Evolutionary conservation across 2,113 vertebrate species (phyloP).

Genomic region (Peromyscus leucopus): DNA sequence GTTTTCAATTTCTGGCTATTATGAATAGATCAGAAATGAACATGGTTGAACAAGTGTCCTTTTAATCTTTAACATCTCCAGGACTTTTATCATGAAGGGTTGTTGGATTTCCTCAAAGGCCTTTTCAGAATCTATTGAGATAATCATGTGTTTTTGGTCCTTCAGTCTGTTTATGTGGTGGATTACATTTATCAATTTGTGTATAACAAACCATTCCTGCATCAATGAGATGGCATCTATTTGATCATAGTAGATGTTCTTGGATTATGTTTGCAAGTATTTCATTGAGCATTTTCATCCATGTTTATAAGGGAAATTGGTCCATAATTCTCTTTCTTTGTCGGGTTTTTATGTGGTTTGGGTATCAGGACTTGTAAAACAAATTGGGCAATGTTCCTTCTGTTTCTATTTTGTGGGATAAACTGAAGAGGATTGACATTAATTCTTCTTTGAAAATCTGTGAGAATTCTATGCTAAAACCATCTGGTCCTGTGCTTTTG

Average conservation of each 20-base stretch:
- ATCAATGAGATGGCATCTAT: not conserved
- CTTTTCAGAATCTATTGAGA: not conserved
- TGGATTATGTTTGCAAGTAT: not conserved
- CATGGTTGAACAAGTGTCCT: not conserved
- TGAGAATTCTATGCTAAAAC: not conserved
- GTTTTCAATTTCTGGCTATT: not conserved
- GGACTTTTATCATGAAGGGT: not conserved
- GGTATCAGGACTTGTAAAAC: not conserved
- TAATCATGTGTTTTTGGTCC: not conserved
- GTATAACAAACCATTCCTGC: not conserved
- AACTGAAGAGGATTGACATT: not conserved
- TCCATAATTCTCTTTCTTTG: not conserved
- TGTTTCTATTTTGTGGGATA: not conserved
- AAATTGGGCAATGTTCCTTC: not conserved
- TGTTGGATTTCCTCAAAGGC: not conserved
- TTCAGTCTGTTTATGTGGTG: not conserved
- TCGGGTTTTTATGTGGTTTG: not conserved
- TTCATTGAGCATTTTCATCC: not conserved
- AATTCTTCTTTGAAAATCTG: not conserved
- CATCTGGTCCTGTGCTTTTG: not conserved
- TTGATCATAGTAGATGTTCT: not conserved
- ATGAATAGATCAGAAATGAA: not conserved
- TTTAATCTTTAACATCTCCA: not conserved
- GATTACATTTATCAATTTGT: not conserved
- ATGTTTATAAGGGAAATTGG: not conserved